Evolutionary conservation across 2,113 vertebrate species (phyloP), one percentile per base, ranked within the genome.

Genomic region (Percina caprodes): DNA sequence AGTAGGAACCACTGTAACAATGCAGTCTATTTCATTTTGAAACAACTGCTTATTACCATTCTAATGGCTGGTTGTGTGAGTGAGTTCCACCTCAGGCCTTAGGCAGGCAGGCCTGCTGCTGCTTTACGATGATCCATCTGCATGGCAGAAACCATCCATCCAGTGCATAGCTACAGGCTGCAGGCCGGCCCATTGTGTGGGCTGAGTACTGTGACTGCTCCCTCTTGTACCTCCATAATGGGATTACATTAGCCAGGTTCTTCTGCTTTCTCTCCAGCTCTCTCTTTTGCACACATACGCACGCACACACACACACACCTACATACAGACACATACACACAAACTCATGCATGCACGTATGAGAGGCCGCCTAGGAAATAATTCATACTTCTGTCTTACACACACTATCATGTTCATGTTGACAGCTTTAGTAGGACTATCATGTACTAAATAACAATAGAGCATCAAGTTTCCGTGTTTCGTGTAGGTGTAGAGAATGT

Each of bases 211-310:
- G 92, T 94, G 93, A 94, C 93, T 94, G 92, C 91, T 93, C 91
- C 89, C 93, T 91, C 92, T 93, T 94, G 93, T 94, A 94, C 92
- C 88, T 89, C 87, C 56, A 81, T 94, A 94, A 94, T 94, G 92
- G 93, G 93, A 94, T 94, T 94, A 94, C 91, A 94, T 93, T 94
- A 94, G 91, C 86, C 90, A 92, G 90, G 91, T 92, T 93, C 91
- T 88, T 93, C 84, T 84, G 82, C 92, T 88, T 81, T 58, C 86
- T 86, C 81, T 82, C 74, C 80, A 83, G 71, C 79, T 62, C 61
- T 71, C 72, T 77, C 39, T 82, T 8, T 74, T 19, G 30, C 54
- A 66, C 61, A 52, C 67, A 23, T 8, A 48, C 52, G 24, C 60
- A 8, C 56, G 39, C 55, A 26, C 46, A 33, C 65, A 39, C 52